Conservation (phyloP, 2,113 vertebrate genomes). For the Neomonachus schauinslandi region DNA sequence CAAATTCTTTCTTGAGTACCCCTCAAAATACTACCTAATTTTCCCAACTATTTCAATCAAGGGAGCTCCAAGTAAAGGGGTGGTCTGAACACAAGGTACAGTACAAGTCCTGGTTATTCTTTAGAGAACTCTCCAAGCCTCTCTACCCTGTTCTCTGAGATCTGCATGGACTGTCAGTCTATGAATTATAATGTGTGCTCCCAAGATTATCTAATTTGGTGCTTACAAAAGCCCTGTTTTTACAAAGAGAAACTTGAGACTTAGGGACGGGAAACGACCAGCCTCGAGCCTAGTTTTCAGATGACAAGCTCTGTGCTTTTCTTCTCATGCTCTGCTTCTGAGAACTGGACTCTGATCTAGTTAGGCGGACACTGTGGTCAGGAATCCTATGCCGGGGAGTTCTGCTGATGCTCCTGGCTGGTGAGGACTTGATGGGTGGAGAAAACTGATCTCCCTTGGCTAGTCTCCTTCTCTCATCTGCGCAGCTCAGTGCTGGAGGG, state of each 20-base stretch:
- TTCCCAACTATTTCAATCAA: background rate
- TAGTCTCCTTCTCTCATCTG: background rate
- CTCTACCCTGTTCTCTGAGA: background rate
- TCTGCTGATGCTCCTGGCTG: too few species aligned
- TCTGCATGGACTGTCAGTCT: background rate
- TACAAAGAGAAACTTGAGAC: background rate
- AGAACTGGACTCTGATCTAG: background rate
- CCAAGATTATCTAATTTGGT: background rate
- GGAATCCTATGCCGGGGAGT: background rate
- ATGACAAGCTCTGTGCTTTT: background rate
- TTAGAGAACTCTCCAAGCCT: background rate
- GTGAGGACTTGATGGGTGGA: accelerated
- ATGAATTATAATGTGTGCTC: background rate
- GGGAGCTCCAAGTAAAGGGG: background rate
- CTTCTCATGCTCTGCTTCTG: background rate
- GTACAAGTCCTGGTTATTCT: background rate
- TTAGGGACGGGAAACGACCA: background rate
- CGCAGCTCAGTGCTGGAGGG: background rate
- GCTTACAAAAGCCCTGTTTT: background rate
- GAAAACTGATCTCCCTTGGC: background rate
- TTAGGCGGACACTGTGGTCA: too few species aligned
- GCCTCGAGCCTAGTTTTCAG: background rate
- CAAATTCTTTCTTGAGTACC: background rate
- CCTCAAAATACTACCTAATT: background rate
- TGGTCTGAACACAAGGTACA: background rate